phyloP scores from a whole-genome alignment of 2,888 invertebrate genomes.

The Linyphia triangularis region DNA sequence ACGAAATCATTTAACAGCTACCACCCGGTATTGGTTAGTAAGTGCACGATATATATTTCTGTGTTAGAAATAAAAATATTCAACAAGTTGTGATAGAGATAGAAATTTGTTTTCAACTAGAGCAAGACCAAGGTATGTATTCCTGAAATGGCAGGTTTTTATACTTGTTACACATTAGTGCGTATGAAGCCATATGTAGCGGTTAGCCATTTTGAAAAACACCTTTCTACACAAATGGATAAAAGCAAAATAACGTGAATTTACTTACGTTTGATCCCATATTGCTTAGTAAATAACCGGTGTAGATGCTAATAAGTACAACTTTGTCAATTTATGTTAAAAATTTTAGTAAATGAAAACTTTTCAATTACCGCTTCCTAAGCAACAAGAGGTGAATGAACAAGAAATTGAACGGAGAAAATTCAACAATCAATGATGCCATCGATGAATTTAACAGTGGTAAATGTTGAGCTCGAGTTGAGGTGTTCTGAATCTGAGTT shows the following conservation, averaged over 20 bases:
- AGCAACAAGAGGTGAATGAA: no score
- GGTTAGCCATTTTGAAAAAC: constrained; percentile 35
- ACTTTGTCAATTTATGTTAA: background rate
- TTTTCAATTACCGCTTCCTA: no score
- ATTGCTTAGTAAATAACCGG: background rate
- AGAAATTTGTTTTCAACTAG: background rate
- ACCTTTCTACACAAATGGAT: background rate
- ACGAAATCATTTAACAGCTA: no score
- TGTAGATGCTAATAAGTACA: background rate
- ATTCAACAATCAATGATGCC: no score
- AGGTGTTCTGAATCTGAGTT: no score
- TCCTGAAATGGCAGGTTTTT: no score
- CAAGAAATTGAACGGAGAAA: no score
- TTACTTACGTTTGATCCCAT: constrained; percentile 33
- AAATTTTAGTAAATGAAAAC: background rate
- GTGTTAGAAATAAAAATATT: background rate
- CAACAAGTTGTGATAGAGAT: background rate
- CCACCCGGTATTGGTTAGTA: background rate
- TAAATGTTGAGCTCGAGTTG: no score
- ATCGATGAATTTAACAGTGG: no score
- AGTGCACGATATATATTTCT: background rate
- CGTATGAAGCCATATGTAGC: background rate
- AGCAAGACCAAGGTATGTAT: background rate
- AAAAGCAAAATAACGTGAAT: background rate
- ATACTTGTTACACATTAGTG: no score